Evolutionary conservation across 2,797 vertebrate genomes (phyloP), one percentile per base, ranked within the genome.

Genomic region (Odontamblyopus lacepedii): DNA sequence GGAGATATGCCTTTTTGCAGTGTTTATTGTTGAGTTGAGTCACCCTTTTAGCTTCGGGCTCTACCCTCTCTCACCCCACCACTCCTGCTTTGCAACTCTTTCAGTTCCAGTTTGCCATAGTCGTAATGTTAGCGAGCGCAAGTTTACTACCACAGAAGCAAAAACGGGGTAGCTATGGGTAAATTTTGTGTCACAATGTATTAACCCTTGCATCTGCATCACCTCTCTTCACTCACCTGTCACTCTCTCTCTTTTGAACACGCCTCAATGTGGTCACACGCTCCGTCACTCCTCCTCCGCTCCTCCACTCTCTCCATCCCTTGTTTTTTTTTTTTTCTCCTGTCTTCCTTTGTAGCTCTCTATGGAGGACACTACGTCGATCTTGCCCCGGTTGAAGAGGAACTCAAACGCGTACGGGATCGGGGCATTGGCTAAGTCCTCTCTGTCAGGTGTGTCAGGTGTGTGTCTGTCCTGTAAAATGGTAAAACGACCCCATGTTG

Each of bases 281-380:
- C 81, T 78, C 80, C 74, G 83, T 83, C 90, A 83, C 90, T 85
- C 84, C 72, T 80, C 78, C 75, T 78, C 57, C 79, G 0, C 30
- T 79, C 71, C 81, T 79, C 71, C 78, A 72, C 61, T 2, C 80
- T 2, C 80, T 60, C 64, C 30, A 27, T 72, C 73, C 78, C 86
- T 32, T 70, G 79, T 81, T 83, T 87, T 85, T 85, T 87, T 85
- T 85, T 87, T 91, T 73, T 83, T 82, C 87, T 69, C 87, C 9
- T 85, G 76, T 87, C 73, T 87, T 74, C 78, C 81, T 80, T 79
- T 91, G 73, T 89, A 99, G 98, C 95, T 99, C 76, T 99, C 98
- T 86, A 99, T 99, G 97, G 98, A 99, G 93, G 98, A 99, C 90
- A 99, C 98, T 72, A 99, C 97, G 73, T 99, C 98, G 83, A 99